Evolutionary conservation across 2,113 vertebrate genomes (phyloP), one percentile per base, ranked within the genome.

Genomic region (Peromyscus leucopus): DNA sequence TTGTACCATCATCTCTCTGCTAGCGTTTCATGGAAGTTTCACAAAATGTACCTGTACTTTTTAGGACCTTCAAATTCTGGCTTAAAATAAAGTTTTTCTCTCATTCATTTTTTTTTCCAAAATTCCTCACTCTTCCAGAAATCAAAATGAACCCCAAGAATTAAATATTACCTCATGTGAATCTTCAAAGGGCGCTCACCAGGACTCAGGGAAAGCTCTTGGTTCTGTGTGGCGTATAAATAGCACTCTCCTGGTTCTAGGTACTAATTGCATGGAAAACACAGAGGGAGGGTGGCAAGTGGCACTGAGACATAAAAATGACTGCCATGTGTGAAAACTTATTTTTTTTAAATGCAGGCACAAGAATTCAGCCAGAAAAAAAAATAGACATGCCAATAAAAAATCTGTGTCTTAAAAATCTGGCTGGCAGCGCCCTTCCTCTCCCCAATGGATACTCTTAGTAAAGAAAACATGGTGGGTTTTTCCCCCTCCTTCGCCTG

Each of bases 381-480:
- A 92, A 96, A 96, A 93, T 1, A 95, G 92, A 95, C 89, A 93
- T 94, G 94, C 96, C 98, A 97, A 98, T 95, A 97, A 97, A 96
- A 96, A 97, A 97, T 51, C 94, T 96, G 87, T 91, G 97, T 97
- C 96, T 97, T 96, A 96, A 95, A 95, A 96, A 96, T 95, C 26
- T 92, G 96, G 94, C 97, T 92, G 86, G 86, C 91, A 93, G 78
- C 42, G 74, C 89, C 97, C 86, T 86, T 94, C 88, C 80, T 92
- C 86, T 97, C 91, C 96, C 96, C 82, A 86, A 72, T 91, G 98
- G 95, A 95, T 96, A 94, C 96, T 97, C 96, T 97, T 67, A 97
- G 97, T 93, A 98, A 98, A 98, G 97, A 97, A 97, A 98, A 98
- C 95, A 97, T 36, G 87, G 94, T 90, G 33, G 59, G 61, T 85